These are phyloP conservation scores for Hedychridium roseum DNA, from an alignment of 2,888 invertebrate genomes.

Conservation along the genomic window DNA sequence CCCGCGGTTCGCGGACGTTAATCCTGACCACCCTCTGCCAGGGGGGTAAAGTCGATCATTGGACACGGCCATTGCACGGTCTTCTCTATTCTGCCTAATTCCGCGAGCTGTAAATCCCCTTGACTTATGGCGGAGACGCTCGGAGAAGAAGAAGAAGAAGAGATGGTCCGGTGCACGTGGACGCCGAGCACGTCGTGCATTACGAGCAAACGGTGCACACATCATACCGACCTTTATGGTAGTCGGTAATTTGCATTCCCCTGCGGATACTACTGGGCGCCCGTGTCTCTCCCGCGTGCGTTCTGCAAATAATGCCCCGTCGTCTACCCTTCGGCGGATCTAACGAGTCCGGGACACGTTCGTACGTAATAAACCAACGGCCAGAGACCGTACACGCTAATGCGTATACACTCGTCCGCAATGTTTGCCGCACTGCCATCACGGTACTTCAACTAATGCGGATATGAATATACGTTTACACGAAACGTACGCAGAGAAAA, in stretches of 20 bases:
- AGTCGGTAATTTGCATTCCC: constrained; percentile 38
- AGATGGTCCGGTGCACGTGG: constrained; percentile 37
- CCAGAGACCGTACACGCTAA: too few relatives aligned
- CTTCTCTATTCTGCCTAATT: constrained; percentile 48
- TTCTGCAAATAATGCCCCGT: constrained; percentile 22
- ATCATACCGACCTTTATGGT: constrained; percentile 36
- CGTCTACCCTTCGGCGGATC: constrained; percentile 13
- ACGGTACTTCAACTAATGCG: too few relatives aligned
- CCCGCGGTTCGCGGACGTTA: constrained; percentile 22
- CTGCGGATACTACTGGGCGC: constrained; percentile 15
- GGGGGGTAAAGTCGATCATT: constrained; percentile 31
- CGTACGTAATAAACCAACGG: too few relatives aligned
- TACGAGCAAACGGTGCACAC: constrained; percentile 31
- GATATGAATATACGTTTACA: too few relatives aligned
- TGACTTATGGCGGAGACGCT: too few relatives aligned
- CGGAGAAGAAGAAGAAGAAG: too few relatives aligned
- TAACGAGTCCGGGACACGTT: constrained; percentile 16
- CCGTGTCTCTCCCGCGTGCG: constrained; percentile 22
- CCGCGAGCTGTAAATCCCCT: constrained; percentile 46
- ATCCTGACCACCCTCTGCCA: constrained; percentile 28
- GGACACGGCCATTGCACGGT: constrained; percentile 24
- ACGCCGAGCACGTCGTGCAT: constrained; percentile 29
- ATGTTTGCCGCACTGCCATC: too few relatives aligned
- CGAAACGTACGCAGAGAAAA: too few relatives aligned
- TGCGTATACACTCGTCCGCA: too few relatives aligned